Conservation (phyloP, 2,888 invertebrate genomes). For the Dendrolimus pini region DNA sequence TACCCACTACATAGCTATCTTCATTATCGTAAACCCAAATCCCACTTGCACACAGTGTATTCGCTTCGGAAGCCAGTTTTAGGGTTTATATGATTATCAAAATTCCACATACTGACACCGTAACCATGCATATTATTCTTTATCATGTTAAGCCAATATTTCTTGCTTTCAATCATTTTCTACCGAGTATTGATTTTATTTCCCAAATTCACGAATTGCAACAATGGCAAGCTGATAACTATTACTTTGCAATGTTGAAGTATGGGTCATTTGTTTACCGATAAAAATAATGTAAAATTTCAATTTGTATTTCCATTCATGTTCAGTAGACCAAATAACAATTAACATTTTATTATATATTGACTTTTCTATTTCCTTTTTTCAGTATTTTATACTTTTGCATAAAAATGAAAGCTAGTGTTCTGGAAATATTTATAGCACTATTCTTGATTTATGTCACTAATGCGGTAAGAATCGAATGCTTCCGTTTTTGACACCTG, state of each 20-base stretch:
- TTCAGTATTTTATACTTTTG: conserved; percentile 34
- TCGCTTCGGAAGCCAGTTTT: no score
- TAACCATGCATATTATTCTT: no score
- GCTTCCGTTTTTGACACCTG: neutral
- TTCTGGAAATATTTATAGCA: conserved; percentile 42
- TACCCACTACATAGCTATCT: no score
- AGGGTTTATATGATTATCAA: no score
- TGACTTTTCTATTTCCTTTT: conserved; percentile 30
- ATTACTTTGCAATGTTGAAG: neutral
- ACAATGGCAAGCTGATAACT: no score
- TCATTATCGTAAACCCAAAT: no score
- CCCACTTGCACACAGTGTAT: no score
- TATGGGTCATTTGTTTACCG: neutral
- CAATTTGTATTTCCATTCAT: conserved; percentile 35
- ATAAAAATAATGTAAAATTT: conserved; percentile 15
- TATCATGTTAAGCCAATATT: no score
- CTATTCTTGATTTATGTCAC: conserved; percentile 29
- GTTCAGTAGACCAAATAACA: conserved; percentile 34
- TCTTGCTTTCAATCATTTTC: no score
- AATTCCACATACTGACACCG: no score
- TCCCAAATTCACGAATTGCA: no score
- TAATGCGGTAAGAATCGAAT: conserved; percentile 41
- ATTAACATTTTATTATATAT: conserved; percentile 37
- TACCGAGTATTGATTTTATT: no score
- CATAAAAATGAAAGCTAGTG: conserved; percentile 49